Percentiles rank a stretch among this genome's conserved stretches.
phyloP scores from a whole-genome alignment of 1,140 invertebrate genomes.

The Drosophila athabasca region DNA sequence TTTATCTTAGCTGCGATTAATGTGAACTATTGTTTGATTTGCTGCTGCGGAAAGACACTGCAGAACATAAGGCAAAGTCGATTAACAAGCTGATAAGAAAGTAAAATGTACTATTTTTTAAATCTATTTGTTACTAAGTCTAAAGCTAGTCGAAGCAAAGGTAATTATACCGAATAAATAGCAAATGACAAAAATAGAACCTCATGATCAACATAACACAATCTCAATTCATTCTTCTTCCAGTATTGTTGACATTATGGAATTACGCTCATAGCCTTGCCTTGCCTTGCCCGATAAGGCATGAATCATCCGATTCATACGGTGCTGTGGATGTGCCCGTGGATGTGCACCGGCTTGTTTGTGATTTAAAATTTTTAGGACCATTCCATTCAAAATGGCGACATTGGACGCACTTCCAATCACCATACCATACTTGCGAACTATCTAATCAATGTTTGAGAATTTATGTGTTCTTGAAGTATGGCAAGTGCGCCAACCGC shows the following conservation, averaged over 20 bases:
- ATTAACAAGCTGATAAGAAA: constrained; percentile 1
- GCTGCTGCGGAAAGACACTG: neutral
- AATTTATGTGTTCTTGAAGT: neutral
- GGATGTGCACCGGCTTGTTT: neutral
- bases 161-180: constrained; percentile 13
- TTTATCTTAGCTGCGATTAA: constrained; percentile 13
- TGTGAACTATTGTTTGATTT: neutral
- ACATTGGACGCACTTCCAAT: neutral
- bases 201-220: constrained; percentile 26
- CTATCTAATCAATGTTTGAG: constrained; percentile 35
- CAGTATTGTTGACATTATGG: constrained; percentile 11
- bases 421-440: constrained; percentile 8
- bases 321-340: neutral
- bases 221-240: neutral
- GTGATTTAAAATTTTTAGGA: constrained; percentile 30
- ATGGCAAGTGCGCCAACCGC: neutral
- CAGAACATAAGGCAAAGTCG: constrained; percentile 12
- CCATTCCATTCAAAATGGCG: constrained; percentile 1
- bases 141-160: constrained; percentile 19
- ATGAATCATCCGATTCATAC: constrained; percentile 28
- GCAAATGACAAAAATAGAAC: neutral
- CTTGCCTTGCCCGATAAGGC: constrained; percentile 16
- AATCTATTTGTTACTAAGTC: constrained; percentile 22
- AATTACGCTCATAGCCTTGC: constrained; percentile 2
- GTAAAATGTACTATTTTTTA: constrained; percentile 12